A percentile compares a stretch with the other conserved stretches of the same genome.
Evolutionary conservation across 2,888 invertebrate species (phyloP).

Genomic region (Lathronympha strigana): DNA sequence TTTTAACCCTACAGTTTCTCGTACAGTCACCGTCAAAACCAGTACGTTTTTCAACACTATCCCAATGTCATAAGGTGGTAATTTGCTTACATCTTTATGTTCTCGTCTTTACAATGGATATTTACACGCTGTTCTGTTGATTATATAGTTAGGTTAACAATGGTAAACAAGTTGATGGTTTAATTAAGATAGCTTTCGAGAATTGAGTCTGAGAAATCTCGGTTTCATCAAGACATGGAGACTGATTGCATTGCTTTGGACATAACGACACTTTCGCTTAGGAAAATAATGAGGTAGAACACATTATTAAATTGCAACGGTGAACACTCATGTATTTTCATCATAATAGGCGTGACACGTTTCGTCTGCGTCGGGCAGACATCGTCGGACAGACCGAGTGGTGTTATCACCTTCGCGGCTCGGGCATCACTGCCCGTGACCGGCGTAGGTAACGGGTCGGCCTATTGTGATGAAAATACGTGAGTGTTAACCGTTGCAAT

Average conservation of each 20-base stretch:
- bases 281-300: neutral
- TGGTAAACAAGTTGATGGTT: constrained; percentile 6
- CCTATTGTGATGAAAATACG: too few relatives aligned
- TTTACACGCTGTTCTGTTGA: constrained; percentile 13
- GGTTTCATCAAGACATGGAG: neutral
- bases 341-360: too few relatives aligned
- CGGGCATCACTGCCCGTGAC: too few relatives aligned
- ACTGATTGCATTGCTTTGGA: neutral
- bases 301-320: too few relatives aligned
- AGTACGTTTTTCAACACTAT: neutral
- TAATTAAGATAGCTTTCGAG: constrained; percentile 22
- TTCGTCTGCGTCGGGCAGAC: too few relatives aligned
- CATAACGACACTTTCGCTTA: neutral
- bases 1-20: neutral
- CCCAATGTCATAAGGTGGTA: neutral
- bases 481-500: too few relatives aligned
- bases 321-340: too few relatives aligned
- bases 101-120: neutral
- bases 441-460: too few relatives aligned
- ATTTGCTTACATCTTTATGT: neutral
- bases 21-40: neutral
- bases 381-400: too few relatives aligned
- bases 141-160: constrained; percentile 3
- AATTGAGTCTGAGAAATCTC: constrained; percentile 1
- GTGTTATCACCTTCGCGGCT: too few relatives aligned